Evolutionary conservation across 2,888 invertebrate genomes (phyloP), one percentile per base, ranked within the genome.

Genomic region (Sesia bembeciformis): DNA sequence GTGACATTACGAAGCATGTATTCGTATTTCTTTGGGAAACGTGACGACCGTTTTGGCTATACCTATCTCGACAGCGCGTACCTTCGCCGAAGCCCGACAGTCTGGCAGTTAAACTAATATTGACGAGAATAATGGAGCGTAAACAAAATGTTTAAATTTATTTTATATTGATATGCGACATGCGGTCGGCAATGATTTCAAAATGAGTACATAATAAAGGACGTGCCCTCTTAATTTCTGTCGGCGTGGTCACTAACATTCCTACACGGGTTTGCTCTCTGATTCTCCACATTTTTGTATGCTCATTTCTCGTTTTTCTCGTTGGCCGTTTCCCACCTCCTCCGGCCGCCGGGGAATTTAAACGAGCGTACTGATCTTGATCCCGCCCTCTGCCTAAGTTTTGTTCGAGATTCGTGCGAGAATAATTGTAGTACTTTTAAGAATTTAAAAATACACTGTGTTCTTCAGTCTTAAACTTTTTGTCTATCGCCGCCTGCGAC

Each of bases 201-300:
- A 84, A 72, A 77, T 78, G 67, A 68, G 72, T 74, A 72, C 77
- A 80, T 75, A 83, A 79, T 81, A 78, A 23, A 78, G 78, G 77
- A 74, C 77, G 74, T 78, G 84, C 81, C 76, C 72, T 66, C 67
- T 73, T 74, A 71, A 75, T 74, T 74, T 72, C 62, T 69, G 68
- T 64, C 73, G 74, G 71, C 67, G 76, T 74, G 74, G 74, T 76
- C 76, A 70, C 74, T 71, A 66, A 74, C 81, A 85, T 86, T 81
- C 84, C 78, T 70, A 87, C 87, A 85, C 78, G 78, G 76, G 78
- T 81, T 79, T 76, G 81, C 87, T 83, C 80, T 82, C 69, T 52
- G 58, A 56, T 53, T 58, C 55, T 58, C 66, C 73, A 77, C 81
- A 84, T 82, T 84, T 84, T 81, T 52, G 39, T 52, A 76, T 78